Base-by-base conservation (phyloP, 2,797 vertebrate genomes). In the Adrianichthys oophorus region DNA sequence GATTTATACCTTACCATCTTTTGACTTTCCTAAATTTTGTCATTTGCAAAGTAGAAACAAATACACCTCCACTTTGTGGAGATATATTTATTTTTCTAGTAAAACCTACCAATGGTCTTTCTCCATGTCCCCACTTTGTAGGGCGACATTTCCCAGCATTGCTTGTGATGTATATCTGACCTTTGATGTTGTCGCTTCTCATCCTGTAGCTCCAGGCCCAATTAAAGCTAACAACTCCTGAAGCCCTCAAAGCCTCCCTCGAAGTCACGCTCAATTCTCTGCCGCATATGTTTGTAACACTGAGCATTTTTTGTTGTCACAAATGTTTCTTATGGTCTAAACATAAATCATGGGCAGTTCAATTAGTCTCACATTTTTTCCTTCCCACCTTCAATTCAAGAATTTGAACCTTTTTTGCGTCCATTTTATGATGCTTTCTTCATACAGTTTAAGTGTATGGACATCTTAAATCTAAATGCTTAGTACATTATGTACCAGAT, bases 151-250 rank as follows among this genome's bases (percentile, higher is more conserved):
- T 90, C 85, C 82, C 78, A 82, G 78, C 80, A 77, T 70, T 58
- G 57, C 83, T 87, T 92, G 19, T 21, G 91, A 93, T 92, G 88
- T 92, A 92, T 92, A 92, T 92, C 89, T 93, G 89, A 92, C 92
- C 92, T 93, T 93, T 93, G 89, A 92, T 92, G 91, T 89, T 90
- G 89, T 90, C 79, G 70, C 86, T 70, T 70, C 69, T 42, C 83
- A 82, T 89, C 86, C 86, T 48, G 32, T 57, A 87, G 88, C 87
- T 83, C 37, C 62, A 85, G 76, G 84, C 79, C 90, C 91, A 92
- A 93, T 93, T 93, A 93, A 90, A 92, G 86, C 83, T 86, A 91
- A 91, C 87, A 91, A 83, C 74, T 85, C 71, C 62, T 0, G 7
- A 66, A 72, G 78, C 82, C 72, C 53, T 56, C 48, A 59, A 50